A percentile compares a stretch with the other conserved stretches of the same genome.
phyloP scores from a whole-genome alignment of 2,797 vertebrate genomes.

The Rhinichthys osculus region DNA sequence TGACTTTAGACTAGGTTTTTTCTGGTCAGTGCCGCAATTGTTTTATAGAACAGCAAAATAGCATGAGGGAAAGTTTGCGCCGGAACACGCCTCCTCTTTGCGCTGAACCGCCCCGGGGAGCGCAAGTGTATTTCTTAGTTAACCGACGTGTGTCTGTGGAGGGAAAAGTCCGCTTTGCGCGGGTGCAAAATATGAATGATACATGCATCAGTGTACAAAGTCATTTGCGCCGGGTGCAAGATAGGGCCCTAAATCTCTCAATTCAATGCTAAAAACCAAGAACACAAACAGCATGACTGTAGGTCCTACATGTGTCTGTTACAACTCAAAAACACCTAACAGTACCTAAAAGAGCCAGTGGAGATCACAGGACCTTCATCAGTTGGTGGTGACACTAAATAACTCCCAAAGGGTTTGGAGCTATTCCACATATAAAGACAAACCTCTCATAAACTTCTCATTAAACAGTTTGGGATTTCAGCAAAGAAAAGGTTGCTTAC shows the following conservation, averaged over 20 bases:
- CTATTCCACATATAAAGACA: background rate
- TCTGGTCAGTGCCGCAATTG: too few relatives aligned
- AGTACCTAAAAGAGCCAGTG: background rate
- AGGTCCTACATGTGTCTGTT: background rate
- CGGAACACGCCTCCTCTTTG: too few relatives aligned
- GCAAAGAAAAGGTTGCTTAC: background rate
- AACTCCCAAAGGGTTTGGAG: background rate
- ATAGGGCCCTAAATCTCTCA: background rate
- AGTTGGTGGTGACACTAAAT: background rate
- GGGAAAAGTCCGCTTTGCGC: too few relatives aligned
- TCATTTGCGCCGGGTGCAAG: too few relatives aligned
- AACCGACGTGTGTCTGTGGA: too few relatives aligned
- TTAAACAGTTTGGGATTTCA: slow-evolving; percentile 12
- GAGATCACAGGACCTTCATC: background rate
- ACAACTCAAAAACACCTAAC: background rate
- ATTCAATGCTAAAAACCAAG: background rate
- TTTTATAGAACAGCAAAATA: too few relatives aligned
- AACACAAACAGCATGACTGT: background rate
- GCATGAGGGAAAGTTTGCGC: too few relatives aligned
- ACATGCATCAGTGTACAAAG: too few relatives aligned
- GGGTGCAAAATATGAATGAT: too few relatives aligned
- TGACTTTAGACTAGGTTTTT: too few relatives aligned
- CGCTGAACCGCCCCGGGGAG: too few relatives aligned
- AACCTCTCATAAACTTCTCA: slow-evolving; percentile 2
- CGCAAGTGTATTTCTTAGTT: too few relatives aligned